Evolutionary conservation across 2,797 vertebrate genomes (phyloP), one percentile per base, ranked within the genome.

Genomic region (Pyrocephalus nanus): DNA sequence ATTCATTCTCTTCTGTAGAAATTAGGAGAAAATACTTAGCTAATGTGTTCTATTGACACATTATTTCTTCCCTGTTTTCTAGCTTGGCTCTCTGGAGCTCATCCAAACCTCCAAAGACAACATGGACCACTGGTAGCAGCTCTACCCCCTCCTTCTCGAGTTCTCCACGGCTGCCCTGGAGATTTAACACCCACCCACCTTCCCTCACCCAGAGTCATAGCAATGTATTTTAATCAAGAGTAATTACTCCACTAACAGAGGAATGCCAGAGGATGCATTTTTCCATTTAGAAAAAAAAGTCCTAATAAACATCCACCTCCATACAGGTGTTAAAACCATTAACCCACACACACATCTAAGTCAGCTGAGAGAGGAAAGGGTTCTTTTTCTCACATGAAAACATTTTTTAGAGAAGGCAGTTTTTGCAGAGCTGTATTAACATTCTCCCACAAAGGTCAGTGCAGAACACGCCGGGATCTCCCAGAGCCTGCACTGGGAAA

Each of bases 401-500:
- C 27, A 91, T 74, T 45, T 87, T 82, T 42, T 34, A 32, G 8
- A 54, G 58, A 32, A 55, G 1, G 8, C 57, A 84, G 74, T 67
- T 93, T 73, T 26, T 19, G 16, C 90, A 91, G 78, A 81, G 95
- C 58, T 21, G 83, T 12, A 12, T 92, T 80, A 60, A 60, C 25
- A 72, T 88, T 87, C 85, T 86, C 75, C 36, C 78, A 64, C 91
- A 92, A 96, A 97, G 92, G 97, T 95, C 95, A 94, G 38, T 40
- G 81, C 94, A 92, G 88, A 61, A 71, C 65, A 55, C 53, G 36
- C 36, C 22, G 61, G 91, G 96, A 88, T 72, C 80, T 93, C 70
- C 88, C 51, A 69, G 55, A 75, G 50, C 93, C 89, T 89, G 91
- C 77, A 72, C 93, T 61, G 88, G 91, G 84, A 95, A 95, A 91